Percentiles rank a stretch among this genome's conserved stretches.
Conservation (phyloP, 1,140 invertebrate species). For the Aplysia californica region DNA sequence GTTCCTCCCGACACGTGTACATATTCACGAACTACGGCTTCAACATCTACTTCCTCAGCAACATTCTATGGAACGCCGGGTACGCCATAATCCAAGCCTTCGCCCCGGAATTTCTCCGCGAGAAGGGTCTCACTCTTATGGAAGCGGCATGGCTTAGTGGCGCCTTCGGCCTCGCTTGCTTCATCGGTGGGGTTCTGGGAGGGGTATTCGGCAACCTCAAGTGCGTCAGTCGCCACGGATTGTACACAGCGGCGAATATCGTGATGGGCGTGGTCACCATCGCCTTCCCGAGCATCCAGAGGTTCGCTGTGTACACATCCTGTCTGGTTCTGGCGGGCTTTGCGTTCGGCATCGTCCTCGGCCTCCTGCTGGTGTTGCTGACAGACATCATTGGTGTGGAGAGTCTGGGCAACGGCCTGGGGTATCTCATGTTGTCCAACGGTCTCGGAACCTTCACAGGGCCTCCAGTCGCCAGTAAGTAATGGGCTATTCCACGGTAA, state of each 20-base stretch:
- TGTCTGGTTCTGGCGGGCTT: constrained; percentile 42
- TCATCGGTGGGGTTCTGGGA: constrained; percentile 47
- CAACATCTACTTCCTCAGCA: constrained; percentile 53
- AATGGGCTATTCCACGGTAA: too few species aligned
- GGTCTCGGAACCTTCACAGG: constrained; percentile 54
- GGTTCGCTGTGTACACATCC: constrained; percentile 30
- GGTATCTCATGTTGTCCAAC: constrained; percentile 58
- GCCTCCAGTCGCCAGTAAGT: constrained; percentile 58
- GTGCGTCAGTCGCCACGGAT: constrained; percentile 35
- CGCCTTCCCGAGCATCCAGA: constrained; percentile 30
- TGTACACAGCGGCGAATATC: constrained; percentile 46
- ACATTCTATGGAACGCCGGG: constrained; percentile 58
- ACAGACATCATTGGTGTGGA: constrained; percentile 50
- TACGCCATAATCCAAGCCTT: constrained; percentile 42
- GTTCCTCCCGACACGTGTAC: constrained; percentile 32
- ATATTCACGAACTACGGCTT: constrained; percentile 51
- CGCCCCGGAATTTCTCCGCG: constrained; percentile 44
- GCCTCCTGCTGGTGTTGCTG: constrained; percentile 52
- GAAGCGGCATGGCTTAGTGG: constrained; percentile 43
- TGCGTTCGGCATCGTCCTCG: constrained; percentile 51
- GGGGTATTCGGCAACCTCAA: constrained; percentile 50
- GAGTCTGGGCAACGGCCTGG: constrained; percentile 48
- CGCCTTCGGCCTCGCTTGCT: constrained; percentile 41
- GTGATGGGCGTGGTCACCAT: constrained; percentile 36
- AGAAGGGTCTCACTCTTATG: constrained; percentile 38